Base-by-base conservation (phyloP, 2,113 vertebrate species). In the Saccopteryx leptura region DNA sequence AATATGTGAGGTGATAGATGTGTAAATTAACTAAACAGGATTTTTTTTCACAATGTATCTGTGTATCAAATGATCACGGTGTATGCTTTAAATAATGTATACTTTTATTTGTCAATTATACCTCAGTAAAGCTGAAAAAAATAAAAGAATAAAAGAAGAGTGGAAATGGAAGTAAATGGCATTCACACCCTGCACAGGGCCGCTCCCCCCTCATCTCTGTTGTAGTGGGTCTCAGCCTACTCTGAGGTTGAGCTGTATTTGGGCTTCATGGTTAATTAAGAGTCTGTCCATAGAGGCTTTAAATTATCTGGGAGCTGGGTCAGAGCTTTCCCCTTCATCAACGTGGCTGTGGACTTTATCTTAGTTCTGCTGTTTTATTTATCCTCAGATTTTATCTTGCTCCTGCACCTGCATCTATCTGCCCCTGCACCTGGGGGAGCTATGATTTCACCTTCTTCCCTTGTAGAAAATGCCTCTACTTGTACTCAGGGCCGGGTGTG, bases 51-150 rank as follows among this genome's bases (percentile, higher is more conserved):
- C 23, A 6, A 17, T 12, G 23, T 52, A 9, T 17, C 26, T 1
- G 0, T 33, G n/a, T 69, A 17, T 17, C 66, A 11, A 1, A 18
- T 17, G 14, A 4, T 7, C 21, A 11, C 14, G 2, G 2, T 18
- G 23, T 69, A 13, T 18, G 3, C 52, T 18, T 50, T 79, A 33
- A 56, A 13, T 79, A 56, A 12, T 31, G 11, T n/a, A 54, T 31
- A 79, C 28, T 79, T 79, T 33, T 15, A 24, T 75, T 74, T 21
- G 10, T 79, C 18, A 56, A 13, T 56, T 56, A 56, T 31, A 79
- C 8, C 52, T 79, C 52, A 56, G 19, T 56, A n/a, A 56, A 28
- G 66, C 52, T 5, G 50, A 54, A 39, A 26, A 28, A 39, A 21
- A 56, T 3, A 61, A 31, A 19, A 28, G 4, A 18, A 18, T 31